Evolutionary conservation across 2,888 invertebrate species (phyloP), one percentile per base, ranked within the genome.

Genomic region (Notodonta ziczac): DNA sequence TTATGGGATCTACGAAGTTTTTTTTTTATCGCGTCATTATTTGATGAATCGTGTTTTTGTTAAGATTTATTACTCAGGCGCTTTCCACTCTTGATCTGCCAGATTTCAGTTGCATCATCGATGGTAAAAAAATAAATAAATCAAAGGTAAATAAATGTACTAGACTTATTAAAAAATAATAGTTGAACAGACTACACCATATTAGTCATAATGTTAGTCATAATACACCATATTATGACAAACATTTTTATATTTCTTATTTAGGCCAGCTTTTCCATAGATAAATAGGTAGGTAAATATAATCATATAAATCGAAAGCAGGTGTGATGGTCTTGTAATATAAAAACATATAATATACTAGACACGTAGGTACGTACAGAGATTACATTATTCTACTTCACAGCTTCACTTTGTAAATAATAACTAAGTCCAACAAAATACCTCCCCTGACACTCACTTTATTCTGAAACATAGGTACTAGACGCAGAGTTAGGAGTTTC

Each of bases 1-100:
- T 79, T 74, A 73, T 73, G 70, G 72, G 75, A 78, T 77, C 78
- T 67, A 70, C 70, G 68, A 68, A 73, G 66, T 67, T 76, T 74
- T 82, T 77, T n/a, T 78, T 82, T 77, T 78, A 74, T 77, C 69
- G 71, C 65, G 68, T 72, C 58, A 59, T 66, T 76, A 66, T 77
- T 72, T 78, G 72, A 77, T 77, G 57, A 67, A 80, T 78, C 67
- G 69, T 54, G 39, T 62, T 58, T 63, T 57, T 65, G 63, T 58
- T 65, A 62, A 60, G 62, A 60, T 60, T 32, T 56, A 55, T 14
- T 5, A 10, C 8, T 55, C 39, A 1, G 13, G 53, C 9, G 39
- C 12, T 46, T 13, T 44, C 9, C 46, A 46, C 5, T 46, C 13
- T 46, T 46, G 46, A 4, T 4, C 7, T 46, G 2, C 5, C n/a